phyloP scores from a whole-genome alignment of 2,888 invertebrate species.

The Apamea anceps region DNA sequence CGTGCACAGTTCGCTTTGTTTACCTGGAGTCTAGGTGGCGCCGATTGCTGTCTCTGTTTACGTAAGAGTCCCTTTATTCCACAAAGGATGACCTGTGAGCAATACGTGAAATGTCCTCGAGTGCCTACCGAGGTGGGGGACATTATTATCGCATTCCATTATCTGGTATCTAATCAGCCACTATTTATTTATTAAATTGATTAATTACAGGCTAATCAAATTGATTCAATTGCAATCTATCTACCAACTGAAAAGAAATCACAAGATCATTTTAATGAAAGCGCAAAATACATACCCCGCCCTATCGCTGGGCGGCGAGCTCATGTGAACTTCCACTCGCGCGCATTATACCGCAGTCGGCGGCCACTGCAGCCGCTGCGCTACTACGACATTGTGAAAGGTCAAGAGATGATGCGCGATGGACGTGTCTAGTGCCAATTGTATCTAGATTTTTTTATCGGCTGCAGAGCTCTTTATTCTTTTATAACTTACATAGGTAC shows the following conservation, averaged over 20 bases:
- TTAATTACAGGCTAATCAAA: background rate
- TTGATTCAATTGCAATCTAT: background rate
- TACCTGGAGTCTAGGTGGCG: too few relatives aligned
- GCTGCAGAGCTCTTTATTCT: background rate
- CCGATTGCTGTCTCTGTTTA: too few relatives aligned
- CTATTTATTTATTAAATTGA: background rate
- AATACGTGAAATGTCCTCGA: background rate
- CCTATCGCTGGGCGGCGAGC: background rate
- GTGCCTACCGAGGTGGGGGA: too few relatives aligned
- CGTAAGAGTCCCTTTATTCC: too few relatives aligned
- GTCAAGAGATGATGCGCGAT: slow-evolving; percentile 1
- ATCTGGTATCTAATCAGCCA: background rate
- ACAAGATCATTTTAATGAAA: background rate
- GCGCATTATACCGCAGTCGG: background rate
- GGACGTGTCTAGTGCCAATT: background rate
- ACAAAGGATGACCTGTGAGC: too few relatives aligned
- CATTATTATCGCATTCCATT: too few relatives aligned
- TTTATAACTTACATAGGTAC: background rate
- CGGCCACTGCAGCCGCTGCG: background rate
- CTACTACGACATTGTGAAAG: slow-evolving; percentile 2
- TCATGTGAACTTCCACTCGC: slow-evolving; percentile 37
- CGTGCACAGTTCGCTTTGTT: too few relatives aligned
- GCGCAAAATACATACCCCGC: background rate
- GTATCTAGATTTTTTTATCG: background rate
- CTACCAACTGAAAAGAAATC: too few relatives aligned